These are phyloP conservation scores for Watsonalla binaria DNA, from an alignment of 2,888 invertebrate genomes.

Conservation along the genomic window DNA sequence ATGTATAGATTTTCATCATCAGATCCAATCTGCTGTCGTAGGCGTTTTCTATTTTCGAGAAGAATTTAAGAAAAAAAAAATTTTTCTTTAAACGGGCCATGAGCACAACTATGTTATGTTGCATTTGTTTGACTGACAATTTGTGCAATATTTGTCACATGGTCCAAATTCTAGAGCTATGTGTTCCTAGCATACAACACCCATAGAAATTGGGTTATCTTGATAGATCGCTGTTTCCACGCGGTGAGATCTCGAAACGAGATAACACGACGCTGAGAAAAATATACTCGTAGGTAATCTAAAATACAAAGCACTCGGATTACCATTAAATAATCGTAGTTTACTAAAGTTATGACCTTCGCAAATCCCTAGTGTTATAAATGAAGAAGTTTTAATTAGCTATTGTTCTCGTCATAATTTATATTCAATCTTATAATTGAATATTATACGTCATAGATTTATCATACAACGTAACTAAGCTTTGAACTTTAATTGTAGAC, in stretches of 20 bases:
- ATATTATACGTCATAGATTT: neutral
- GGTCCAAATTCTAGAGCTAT: slow-evolving; percentile 21
- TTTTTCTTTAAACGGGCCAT: no score
- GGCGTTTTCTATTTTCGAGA: no score
- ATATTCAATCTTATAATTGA: neutral
- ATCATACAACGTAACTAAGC: neutral
- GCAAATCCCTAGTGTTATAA: neutral
- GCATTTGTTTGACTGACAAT: slow-evolving; percentile 2
- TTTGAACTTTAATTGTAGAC: no score
- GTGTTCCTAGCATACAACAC: slow-evolving; percentile 49
- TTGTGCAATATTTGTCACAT: slow-evolving; percentile 21
- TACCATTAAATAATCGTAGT: neutral
- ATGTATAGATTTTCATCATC: no score
- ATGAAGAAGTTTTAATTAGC: neutral
- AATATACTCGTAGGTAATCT: neutral
- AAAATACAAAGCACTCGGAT: neutral
- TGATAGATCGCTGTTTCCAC: slow-evolving; percentile 59
- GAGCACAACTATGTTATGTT: neutral
- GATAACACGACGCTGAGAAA: slow-evolving; percentile 28
- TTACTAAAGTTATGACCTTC: slow-evolving; percentile 1
- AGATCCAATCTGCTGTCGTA: no score
- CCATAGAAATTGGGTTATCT: slow-evolving; percentile 71
- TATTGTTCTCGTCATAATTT: neutral
- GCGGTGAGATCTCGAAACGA: slow-evolving; percentile 35
- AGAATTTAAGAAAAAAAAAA: no score